Base-by-base conservation (phyloP, 53 echinoderm and acorn worm species). In the Antedon mediterranea region DNA sequence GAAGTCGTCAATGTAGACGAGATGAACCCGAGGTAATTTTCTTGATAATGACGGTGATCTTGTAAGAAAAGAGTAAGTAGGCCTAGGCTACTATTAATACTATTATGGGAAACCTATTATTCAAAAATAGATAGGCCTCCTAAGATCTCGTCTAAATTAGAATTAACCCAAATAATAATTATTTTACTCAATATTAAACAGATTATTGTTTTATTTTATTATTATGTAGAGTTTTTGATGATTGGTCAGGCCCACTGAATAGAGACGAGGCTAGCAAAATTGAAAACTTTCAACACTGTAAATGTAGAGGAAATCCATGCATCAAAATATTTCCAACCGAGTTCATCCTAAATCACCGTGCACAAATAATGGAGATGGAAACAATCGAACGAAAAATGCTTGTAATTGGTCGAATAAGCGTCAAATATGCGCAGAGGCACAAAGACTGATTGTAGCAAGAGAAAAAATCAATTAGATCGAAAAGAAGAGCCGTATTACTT, bases 341-440 rank as follows among this genome's bases (percentile, higher is more conserved):
- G 43, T 75, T 76, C 70, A 82, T 76, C 44, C 18, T 82, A 31
- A 31, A 82, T 33, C 57, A 76, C 30, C 75, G 76, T 26, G 82
- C 82, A 20, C 82, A 82, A 76, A 82, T 82, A 75, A 37, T 37
- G 37, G 37, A 37, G 11, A 71, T 57, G 23, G 76, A 70, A 31
- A n/a, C 57, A 76, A 82, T 70, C 28, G 82, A 82, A 71, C 82
- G 82, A 28, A 82, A 82, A 31, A 82, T 82, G 82, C 76, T 28
- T 71, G 44, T 82, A 26, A 82, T 82, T 76, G 82, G 82, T 26
- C 43, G 70, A 71, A 82, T 82, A 0, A 75, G 82, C 32, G 8
- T 76, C 43, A 77, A n/a, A 43, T 23, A 26, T 82, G 29, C 70
- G 71, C 32, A 27, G 29, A 23, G 34, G n/a, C 30, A 81, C 73